Conservation (phyloP, 2,113 vertebrate genomes). For the rabbit (Oryctolagus cuniculus) region DNA sequence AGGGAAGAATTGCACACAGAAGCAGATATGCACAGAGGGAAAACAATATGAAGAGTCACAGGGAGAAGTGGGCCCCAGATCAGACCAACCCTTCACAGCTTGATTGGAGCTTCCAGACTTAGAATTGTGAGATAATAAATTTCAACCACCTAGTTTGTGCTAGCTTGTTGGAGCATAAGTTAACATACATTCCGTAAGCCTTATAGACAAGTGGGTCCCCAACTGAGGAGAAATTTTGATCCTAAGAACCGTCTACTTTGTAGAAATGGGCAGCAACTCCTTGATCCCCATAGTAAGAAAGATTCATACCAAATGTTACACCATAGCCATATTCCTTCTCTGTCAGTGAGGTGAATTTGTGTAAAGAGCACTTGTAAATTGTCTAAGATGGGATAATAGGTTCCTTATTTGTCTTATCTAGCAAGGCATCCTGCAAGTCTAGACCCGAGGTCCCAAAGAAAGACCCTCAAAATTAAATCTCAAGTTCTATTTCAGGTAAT, state of each 20-base stretch:
- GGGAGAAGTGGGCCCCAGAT: not conserved
- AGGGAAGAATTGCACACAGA: not conserved
- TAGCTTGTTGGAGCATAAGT: not conserved
- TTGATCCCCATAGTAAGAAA: not conserved
- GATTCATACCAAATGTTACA: not conserved
- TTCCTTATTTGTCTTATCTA: not conserved
- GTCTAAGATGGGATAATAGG: too few relatives aligned
- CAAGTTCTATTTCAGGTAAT: constrained; percentile 16
- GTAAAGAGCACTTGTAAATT: too few relatives aligned
- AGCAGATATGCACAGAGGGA: not conserved
- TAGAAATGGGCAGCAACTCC: not conserved
- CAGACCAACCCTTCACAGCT: not conserved
- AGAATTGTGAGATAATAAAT: not conserved
- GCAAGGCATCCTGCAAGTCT: not conserved
- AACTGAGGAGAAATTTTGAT: not conserved
- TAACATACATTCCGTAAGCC: not conserved
- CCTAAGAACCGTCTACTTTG: not conserved
- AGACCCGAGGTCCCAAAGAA: not conserved
- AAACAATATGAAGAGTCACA: not conserved
- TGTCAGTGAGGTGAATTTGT: not conserved
- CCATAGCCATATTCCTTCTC: not conserved
- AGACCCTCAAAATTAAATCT: constrained; percentile 20
- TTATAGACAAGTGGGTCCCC: not conserved
- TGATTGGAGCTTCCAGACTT: not conserved
- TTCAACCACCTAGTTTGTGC: not conserved